Percentiles rank a stretch among this genome's conserved stretches.
phyloP scores from a whole-genome alignment of 2,888 invertebrate genomes.

The Lymantria dispar region DNA sequence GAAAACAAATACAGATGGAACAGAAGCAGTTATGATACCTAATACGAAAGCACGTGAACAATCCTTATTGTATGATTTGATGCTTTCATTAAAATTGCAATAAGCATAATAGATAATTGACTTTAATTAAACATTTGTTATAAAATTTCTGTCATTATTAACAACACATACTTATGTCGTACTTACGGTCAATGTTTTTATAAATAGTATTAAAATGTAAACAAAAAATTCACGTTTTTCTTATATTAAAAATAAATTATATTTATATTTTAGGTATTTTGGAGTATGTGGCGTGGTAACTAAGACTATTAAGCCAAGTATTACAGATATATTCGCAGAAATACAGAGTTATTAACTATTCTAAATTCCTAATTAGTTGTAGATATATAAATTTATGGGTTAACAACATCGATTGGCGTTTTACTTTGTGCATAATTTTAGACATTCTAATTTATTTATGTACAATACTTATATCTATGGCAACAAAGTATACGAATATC shows the following conservation, averaged over 20 bases:
- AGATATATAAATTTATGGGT: not conserved
- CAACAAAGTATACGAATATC: not conserved
- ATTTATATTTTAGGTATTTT: no score
- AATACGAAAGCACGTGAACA: no score
- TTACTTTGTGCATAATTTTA: slow-evolving; percentile 24
- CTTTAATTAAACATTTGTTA: slow-evolving; percentile 13
- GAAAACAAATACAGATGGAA: no score
- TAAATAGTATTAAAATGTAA: no score
- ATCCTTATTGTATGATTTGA: not conserved
- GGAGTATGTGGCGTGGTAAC: no score
- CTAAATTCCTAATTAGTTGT: no score
- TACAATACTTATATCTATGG: not conserved
- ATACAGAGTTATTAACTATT: no score
- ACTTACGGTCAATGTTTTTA: not conserved
- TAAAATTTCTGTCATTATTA: not conserved
- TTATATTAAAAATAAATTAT: no score
- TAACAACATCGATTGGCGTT: slow-evolving; percentile 41
- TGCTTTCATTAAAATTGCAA: not conserved
- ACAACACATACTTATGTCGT: not conserved
- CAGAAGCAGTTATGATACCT: no score
- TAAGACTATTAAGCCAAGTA: no score
- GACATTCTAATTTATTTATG: slow-evolving; percentile 1
- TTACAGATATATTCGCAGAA: no score
- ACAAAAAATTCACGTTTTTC: no score
- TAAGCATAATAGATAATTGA: slow-evolving; percentile 20